Evolutionary conservation across 2,797 vertebrate genomes (phyloP).

Genomic region (Pseudochaenichthys georgianus): DNA sequence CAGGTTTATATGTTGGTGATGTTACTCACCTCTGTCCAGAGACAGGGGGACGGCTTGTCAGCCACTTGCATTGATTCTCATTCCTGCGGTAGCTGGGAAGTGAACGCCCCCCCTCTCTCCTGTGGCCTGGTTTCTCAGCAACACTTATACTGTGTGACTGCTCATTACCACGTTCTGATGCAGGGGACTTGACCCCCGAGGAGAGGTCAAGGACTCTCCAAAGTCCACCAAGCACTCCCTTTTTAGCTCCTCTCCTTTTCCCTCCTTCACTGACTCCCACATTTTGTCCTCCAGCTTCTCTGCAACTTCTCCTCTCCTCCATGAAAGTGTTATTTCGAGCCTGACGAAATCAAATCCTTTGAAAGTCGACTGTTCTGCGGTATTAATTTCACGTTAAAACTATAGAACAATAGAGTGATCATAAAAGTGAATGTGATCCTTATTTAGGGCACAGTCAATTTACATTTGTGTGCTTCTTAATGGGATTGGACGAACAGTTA

Average conservation of each 20-base stretch:
- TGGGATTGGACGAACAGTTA: constrained; percentile 49
- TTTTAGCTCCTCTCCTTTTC: constrained; percentile 42
- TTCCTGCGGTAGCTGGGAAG: constrained; percentile 21
- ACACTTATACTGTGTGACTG: constrained; percentile 56
- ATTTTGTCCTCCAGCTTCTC: constrained; percentile 22
- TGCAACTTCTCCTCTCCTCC: not conserved
- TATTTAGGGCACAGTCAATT: constrained; percentile 50
- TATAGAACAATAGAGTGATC: constrained; percentile 36
- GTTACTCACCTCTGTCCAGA: constrained; percentile 67
- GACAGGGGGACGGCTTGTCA: constrained; percentile 42
- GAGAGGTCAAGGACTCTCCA: constrained; percentile 68
- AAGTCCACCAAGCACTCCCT: constrained; percentile 44
- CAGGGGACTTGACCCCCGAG: constrained; percentile 59
- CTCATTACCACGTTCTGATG: constrained; percentile 68
- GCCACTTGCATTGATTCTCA: constrained; percentile 24
- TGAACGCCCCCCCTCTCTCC: not conserved
- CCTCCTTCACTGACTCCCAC: constrained; percentile 27
- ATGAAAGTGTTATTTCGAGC: constrained; percentile 24
- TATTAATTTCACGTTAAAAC: constrained; percentile 59
- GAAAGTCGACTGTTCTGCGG: constrained; percentile 38
- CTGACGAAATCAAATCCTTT: constrained; percentile 54
- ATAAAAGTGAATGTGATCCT: constrained; percentile 54
- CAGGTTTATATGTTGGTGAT: constrained; percentile 23
- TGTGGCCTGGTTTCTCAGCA: constrained; percentile 71
- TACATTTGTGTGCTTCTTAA: constrained; percentile 39